Base-by-base conservation (phyloP, 1,140 invertebrate species). In the Lepidostoma basale region DNA sequence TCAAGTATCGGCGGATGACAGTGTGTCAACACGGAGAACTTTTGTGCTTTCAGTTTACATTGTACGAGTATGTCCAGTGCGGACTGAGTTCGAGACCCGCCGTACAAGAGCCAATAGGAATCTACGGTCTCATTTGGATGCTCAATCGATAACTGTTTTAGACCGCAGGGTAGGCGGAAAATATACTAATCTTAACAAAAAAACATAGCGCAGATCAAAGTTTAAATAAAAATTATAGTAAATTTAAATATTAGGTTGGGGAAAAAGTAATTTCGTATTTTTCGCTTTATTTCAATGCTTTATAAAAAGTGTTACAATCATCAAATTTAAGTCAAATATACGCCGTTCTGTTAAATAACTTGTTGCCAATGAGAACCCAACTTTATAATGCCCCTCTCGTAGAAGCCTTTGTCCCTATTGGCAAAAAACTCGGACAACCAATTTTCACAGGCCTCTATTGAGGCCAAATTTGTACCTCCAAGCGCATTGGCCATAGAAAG, bases 81-180 rank as follows among this genome's bases (percentile, higher is more conserved):
- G 33, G 10, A 12, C 45, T 23, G 22, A 12, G 45, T 23, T 25
- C 2, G 45, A 0, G 2, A n/a, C 20, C 44, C 44, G 16, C 3
- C 44, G 14, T 9, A 1, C 14, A 1, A 4, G 44, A 23, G 45
- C 45, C 49, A 26, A 54, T 54, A 54, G 3, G 14, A 33, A 54
- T 54, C 49, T 54, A 28, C n/a, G 20, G 49, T 28, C 26, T 54
- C 28, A 54, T 54, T 54, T 18, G 26, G 49, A 28, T 54, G 26
- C n/a, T 26, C 26, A 54, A 54, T 54, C 49, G 49, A 54, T 54
- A 54, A n/a, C 9, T 18, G 45, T n/a, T 23, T 26, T 3, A 49
- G 45, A 49, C 45, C 33, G 1, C 33, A 36, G 14, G n/a, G n/a
- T n/a, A n/a, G n/a, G n/a, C n/a, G n/a, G n/a, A n/a, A n/a, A n/a